Conservation (phyloP, 2,797 vertebrate species). For the Etheostoma perlongum region DNA sequence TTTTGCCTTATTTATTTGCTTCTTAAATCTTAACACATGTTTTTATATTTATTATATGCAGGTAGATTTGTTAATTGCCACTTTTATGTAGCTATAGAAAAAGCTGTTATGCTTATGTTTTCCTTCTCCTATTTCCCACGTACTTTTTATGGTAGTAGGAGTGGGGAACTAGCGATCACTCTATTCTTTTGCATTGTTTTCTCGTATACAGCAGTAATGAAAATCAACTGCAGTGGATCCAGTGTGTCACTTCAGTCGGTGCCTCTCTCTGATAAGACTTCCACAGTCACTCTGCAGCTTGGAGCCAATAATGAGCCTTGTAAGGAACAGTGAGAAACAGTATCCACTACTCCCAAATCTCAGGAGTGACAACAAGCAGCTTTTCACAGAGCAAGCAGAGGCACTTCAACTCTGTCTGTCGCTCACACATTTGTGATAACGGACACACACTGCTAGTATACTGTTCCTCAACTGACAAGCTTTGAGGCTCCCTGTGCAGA, state of each 20-base stretch:
- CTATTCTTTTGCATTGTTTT: background rate
- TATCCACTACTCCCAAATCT: conserved; percentile 7
- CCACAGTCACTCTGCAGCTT: conserved; percentile 4
- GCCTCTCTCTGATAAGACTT: conserved; percentile 12
- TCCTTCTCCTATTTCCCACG: background rate
- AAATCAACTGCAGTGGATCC: conserved; percentile 2
- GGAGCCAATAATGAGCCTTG: conserved; percentile 40
- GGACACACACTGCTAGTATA: background rate
- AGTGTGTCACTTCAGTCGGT: background rate
- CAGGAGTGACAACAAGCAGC: conserved; percentile 19
- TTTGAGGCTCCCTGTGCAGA: conserved; percentile 13
- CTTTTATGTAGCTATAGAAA: background rate
- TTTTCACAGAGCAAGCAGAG: conserved; percentile 32
- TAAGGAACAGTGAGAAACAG: conserved; percentile 26
- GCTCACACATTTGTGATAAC: conserved; percentile 25
- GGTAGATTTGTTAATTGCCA: background rate
- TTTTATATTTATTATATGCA: too few species aligned
- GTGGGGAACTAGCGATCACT: background rate
- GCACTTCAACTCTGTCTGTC: background rate
- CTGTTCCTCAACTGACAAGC: conserved; percentile 25
- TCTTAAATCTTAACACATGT: background rate
- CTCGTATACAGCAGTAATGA: background rate
- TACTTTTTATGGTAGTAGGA: background rate
- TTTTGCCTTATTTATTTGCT: conserved; percentile 14
- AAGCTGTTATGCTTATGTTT: conserved; percentile 1